Base-by-base conservation (phyloP, 2,888 invertebrate genomes). In the Megamerina dolium region DNA sequence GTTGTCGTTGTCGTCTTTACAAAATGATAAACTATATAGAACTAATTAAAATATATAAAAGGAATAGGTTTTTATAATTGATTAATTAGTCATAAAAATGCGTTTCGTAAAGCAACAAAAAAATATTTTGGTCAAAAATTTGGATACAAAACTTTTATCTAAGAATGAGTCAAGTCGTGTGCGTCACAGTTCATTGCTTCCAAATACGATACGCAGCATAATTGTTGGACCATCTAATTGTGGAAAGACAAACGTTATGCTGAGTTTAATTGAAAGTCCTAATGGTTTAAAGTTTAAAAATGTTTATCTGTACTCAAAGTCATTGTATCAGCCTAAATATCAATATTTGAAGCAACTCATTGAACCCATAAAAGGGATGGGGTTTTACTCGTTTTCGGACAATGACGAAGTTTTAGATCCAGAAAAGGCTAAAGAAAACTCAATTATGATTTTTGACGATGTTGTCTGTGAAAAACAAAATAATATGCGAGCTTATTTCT, bases 361-460 rank as follows among this genome's bases (percentile, higher is more conserved):
- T 23, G 27, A 49, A 36, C 42, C 49, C 5, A 50, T 54, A 35
- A 51, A 46, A 30, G 43, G 41, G 34, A 47, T 42, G 37, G 45
- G 40, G n/a, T 38, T 33, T 41, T 42, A 46, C 37, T 45, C 49
- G 18, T 52, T 50, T 38, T 40, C 45, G 14, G 49, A 46, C 31
- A 50, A 52, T 37, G 42, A 40, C 33, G 31, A 51, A 29, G 44
- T 52, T 30, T 14, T 50, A 37, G 6, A 23, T 27, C 42, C 41
- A 18, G 43, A 37, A 27, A 23, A 43, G 51, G 58, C 59, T 3
- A 50, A 50, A 52, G 33, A 35, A 42, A 56, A 61, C 52, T 64
- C 62, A 9, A 52, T 69, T 13, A 57, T 68, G 46, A 62, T 70
- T 36, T 70, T 70, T 48, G 66, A 68, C 51, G 66, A 69, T 56